These are phyloP conservation scores for Coendou prehensilis DNA, from an alignment of 2,797 vertebrate species.

Conservation along the genomic window DNA sequence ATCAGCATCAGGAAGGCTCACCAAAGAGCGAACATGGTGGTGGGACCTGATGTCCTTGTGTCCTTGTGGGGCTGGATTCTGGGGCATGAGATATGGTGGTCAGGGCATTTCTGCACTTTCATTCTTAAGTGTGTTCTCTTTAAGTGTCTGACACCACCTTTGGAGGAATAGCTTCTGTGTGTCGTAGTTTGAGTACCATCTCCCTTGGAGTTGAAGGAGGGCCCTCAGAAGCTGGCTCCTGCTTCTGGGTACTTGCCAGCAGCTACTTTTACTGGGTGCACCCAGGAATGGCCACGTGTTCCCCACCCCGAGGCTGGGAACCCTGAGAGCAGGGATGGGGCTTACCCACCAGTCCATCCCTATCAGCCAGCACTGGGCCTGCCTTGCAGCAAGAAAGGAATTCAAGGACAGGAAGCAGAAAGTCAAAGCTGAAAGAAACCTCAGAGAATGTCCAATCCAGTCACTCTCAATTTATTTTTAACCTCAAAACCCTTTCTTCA, in stretches of 20 bases:
- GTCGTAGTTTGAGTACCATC: neutral
- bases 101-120: neutral
- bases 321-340: accelerated
- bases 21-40: too few relatives aligned
- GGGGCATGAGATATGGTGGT: neutral
- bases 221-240: neutral
- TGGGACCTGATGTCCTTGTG: neutral
- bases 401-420: constrained; percentile 63
- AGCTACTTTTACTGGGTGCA: neutral
- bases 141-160: neutral
- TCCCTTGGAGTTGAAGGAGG: neutral
- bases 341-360: neutral
- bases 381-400: constrained; percentile 62
- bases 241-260: neutral
- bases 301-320: neutral
- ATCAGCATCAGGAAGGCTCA: neutral
- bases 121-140: neutral
- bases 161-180: neutral
- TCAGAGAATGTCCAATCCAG: constrained; percentile 61
- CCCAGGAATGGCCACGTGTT: neutral
- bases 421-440: constrained; percentile 67
- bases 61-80: neutral
- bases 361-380: neutral
- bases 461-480: constrained; percentile 78
- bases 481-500: constrained; percentile 74